phyloP scores from a whole-genome alignment of 92 coral and sea anemone genomes.

The Palythoa caribaeorum region DNA sequence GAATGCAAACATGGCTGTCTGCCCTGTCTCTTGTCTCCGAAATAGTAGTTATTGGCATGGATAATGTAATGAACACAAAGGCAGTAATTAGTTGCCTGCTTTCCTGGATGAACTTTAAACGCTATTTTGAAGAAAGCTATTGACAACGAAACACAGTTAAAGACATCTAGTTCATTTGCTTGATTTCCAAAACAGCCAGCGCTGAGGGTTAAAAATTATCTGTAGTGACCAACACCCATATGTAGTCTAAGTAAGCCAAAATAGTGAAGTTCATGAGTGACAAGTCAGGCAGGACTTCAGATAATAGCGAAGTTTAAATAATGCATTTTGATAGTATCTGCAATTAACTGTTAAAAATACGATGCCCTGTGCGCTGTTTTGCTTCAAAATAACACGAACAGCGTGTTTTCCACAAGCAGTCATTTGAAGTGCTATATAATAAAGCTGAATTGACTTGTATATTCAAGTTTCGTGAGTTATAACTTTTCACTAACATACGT shows the following conservation, averaged over 20 bases:
- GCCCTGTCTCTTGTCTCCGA: constrained; percentile 1
- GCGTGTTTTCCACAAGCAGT: background rate
- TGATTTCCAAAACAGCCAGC: constrained; percentile 8
- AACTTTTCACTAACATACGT: background rate
- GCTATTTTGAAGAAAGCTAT: background rate
- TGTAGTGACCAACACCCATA: constrained; percentile 44
- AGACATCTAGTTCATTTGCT: background rate
- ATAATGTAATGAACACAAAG: constrained; percentile 25
- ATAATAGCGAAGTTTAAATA: constrained; percentile 7
- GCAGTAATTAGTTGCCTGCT: background rate
- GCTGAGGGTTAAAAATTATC: background rate
- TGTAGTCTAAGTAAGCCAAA: background rate
- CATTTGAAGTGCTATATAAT: background rate
- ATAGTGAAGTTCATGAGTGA: constrained; percentile 19
- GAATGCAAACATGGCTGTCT: constrained; percentile 11
- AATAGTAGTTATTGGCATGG: constrained; percentile 20
- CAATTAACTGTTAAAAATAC: background rate
- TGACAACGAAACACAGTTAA: background rate
- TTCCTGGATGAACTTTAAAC: background rate
- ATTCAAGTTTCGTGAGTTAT: background rate
- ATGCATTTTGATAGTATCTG: constrained; percentile 22
- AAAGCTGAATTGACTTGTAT: background rate
- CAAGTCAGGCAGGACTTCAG: constrained; percentile 2
- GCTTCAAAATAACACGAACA: background rate
- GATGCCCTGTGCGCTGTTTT: background rate